A percentile compares a stretch with the other conserved stretches of the same genome.
Conservation (phyloP, 2,888 invertebrate genomes). For the Ferdinandea cuprea region DNA sequence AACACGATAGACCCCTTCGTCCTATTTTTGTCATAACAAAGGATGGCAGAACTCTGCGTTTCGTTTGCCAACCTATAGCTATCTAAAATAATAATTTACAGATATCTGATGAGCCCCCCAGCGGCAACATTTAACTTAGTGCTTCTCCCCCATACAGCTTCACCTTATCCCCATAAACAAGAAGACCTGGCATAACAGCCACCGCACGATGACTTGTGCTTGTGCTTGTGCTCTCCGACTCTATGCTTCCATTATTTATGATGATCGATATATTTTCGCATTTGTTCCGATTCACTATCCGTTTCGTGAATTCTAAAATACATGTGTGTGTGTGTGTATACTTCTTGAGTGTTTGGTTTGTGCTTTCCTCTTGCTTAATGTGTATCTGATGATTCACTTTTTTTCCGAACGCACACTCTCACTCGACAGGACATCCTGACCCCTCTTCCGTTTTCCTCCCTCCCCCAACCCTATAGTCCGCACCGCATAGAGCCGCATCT, state of each 20-base stretch:
- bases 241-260: conserved; percentile 72
- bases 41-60: no score
- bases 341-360: conserved; percentile 29
- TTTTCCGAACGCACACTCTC: conserved; percentile 1
- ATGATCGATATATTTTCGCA: conserved; percentile 73
- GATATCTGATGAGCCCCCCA: neutral
- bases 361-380: conserved; percentile 29
- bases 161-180: neutral
- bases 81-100: neutral
- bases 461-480: conserved; percentile 31
- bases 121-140: no score
- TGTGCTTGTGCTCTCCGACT: conserved; percentile 56
- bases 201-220: conserved; percentile 40
- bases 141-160: no score
- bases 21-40: no score
- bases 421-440: conserved; percentile 53
- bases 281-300: conserved; percentile 71
- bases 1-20: no score
- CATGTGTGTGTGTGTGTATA: no score
- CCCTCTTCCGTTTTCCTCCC: no score
- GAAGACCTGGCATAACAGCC: neutral
- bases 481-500: conserved; percentile 56
- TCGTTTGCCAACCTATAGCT: no score
- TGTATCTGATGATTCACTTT: conserved; percentile 44
- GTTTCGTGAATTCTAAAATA: conserved; percentile 61